Base-by-base conservation (phyloP, 2,888 invertebrate genomes). In the Hoplodrina blanda region DNA sequence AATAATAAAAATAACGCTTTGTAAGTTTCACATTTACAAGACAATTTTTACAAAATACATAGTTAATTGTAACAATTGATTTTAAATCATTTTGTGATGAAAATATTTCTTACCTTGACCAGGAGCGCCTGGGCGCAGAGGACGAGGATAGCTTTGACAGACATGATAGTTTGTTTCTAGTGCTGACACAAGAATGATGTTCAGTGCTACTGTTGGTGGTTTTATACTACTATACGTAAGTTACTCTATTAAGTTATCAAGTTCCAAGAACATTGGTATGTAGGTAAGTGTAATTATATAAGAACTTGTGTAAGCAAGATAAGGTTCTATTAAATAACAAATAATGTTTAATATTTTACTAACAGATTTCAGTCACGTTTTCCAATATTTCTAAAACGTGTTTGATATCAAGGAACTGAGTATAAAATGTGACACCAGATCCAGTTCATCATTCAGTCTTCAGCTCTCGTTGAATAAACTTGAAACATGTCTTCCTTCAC, bases 41-140 rank as follows among this genome's bases (percentile, higher is more conserved):
- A 4, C 33, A 33, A 33, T 33, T 4, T 33, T n/a, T n/a, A n/a
- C n/a, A n/a, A n/a, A n/a, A n/a, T n/a, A n/a, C n/a, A n/a, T n/a
- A n/a, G n/a, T n/a, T n/a, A n/a, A n/a, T n/a, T n/a, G n/a, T n/a
- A n/a, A n/a, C n/a, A n/a, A n/a, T n/a, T n/a, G n/a, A n/a, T n/a
- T n/a, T 33, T 2, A 33, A 33, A 33, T 33, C 2, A 4, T 33
- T 33, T 33, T 4, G 33, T 33, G 4, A 33, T 6, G 2, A 33
- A 33, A 4, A 33, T 37, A 4, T 37, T 37, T 37, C 0, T 61
- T 72, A 84, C 84, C 76, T 81, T 73, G 8, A 70, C 59, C 5
- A 84, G 53, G 8, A 84, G 53, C 10, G 75, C 78, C 11, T 76
- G 76, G 50, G 70, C 63, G 57, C 84, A 84, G 67, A 81, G 8